phyloP scores from a whole-genome alignment of 2,113 vertebrate species.

The Macrotus californicus region DNA sequence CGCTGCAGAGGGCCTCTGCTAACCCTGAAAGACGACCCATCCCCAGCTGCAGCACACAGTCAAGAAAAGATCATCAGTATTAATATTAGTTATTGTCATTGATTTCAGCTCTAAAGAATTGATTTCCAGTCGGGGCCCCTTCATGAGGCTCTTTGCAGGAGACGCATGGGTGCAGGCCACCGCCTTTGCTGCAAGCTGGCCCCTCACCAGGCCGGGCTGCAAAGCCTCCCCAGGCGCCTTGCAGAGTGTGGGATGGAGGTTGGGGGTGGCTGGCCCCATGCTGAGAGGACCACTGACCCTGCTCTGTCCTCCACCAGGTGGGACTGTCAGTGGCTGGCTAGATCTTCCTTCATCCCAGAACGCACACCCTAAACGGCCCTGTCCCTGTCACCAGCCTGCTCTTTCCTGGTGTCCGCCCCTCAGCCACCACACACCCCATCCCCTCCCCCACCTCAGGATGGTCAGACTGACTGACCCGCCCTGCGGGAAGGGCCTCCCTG shows the following conservation, averaged over 20 bases:
- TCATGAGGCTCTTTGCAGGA: slow-evolving; percentile 78
- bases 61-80: slow-evolving; percentile 78
- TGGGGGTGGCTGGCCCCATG: fast-evolving
- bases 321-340: fast-evolving
- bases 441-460: too few relatives aligned
- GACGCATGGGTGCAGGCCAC: slow-evolving; percentile 56
- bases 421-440: fast-evolving
- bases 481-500: too few relatives aligned
- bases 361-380: fast-evolving
- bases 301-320: not conserved
- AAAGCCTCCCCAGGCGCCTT: not conserved
- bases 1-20: slow-evolving; percentile 36
- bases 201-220: not conserved
- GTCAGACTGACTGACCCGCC: not conserved
- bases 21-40: slow-evolving; percentile 70
- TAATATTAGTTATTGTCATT: slow-evolving; percentile 83
- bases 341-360: fast-evolving
- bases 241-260: too few relatives aligned
- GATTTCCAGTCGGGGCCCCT: slow-evolving; percentile 79
- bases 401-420: not conserved
- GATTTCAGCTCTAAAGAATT: slow-evolving; percentile 83
- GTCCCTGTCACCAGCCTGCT: fast-evolving
- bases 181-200: slow-evolving; percentile 34
- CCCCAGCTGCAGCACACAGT: slow-evolving; percentile 68
- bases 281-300: fast-evolving